These are phyloP conservation scores for Pandemis cinnamomeana DNA, from an alignment of 2,888 invertebrate species.

Conservation along the genomic window DNA sequence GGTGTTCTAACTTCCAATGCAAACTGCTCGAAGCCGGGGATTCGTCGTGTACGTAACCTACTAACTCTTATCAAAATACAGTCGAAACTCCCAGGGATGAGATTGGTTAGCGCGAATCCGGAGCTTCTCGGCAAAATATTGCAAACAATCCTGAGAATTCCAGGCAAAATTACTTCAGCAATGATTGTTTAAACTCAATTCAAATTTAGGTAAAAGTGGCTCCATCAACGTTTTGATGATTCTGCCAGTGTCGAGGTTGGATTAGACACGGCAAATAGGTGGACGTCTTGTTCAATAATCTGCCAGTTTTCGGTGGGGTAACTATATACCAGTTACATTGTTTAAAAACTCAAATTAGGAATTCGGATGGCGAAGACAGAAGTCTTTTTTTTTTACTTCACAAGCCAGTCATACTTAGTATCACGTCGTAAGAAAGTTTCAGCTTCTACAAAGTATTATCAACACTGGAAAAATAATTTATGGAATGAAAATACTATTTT, in stretches of 20 bases:
- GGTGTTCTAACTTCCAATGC: slow-evolving; percentile 20
- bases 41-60: slow-evolving; percentile 7
- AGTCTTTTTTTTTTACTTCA: neutral
- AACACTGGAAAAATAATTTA: neutral
- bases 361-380: neutral
- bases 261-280: too few relatives aligned
- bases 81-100: neutral
- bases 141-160: neutral
- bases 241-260: too few relatives aligned
- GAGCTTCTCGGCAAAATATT: slow-evolving; percentile 12
- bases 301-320: too few relatives aligned
- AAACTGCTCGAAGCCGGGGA: slow-evolving; percentile 15
- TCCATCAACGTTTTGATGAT: too few relatives aligned
- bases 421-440: neutral
- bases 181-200: neutral
- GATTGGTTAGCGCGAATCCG: slow-evolving; percentile 7
- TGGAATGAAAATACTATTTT: neutral
- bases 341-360: neutral
- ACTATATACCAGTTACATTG: too few relatives aligned
- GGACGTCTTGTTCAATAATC: too few relatives aligned
- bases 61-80: slow-evolving; percentile 25
- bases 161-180: slow-evolving; percentile 1
- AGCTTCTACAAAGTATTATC: neutral
- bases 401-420: neutral
- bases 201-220: too few relatives aligned